Conservation (phyloP, 2,888 invertebrate species). For the Doris montereyensis region DNA sequence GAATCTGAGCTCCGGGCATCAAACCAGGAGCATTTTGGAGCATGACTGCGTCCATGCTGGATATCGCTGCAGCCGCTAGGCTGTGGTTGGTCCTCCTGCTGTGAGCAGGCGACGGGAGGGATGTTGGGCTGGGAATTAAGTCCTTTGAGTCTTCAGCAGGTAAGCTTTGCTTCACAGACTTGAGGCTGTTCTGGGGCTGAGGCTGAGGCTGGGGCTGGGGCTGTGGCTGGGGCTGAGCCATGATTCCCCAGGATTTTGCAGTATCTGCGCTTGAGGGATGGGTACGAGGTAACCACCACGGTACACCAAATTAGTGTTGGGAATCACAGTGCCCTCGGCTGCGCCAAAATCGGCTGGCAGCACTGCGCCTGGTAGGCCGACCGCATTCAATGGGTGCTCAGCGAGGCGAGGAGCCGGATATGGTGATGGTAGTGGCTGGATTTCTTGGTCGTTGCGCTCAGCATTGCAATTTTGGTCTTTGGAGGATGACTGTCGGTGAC, state of each 20-base stretch:
- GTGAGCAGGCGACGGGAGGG: slow-evolving; percentile 13
- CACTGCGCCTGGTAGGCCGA: not conserved
- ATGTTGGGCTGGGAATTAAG: no score
- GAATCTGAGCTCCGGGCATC: not conserved
- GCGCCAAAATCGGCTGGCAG: not conserved
- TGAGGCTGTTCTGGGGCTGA: not conserved
- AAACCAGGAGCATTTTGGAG: not conserved
- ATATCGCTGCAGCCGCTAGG: not conserved
- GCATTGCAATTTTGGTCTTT: no score
- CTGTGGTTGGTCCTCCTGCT: slow-evolving; percentile 27
- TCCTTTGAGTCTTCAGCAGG: no score
- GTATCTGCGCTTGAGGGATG: slow-evolving; percentile 12
- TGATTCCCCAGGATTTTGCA: slow-evolving; percentile 33
- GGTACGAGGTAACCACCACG: slow-evolving; percentile 33
- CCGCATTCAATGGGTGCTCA: not conserved
- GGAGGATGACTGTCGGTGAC: slow-evolving; percentile 14
- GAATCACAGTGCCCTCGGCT: slow-evolving; percentile 15
- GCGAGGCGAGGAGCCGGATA: not conserved
- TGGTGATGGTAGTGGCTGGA: not conserved
- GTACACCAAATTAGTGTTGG: slow-evolving; percentile 29
- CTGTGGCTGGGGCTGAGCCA: slow-evolving; percentile 10
- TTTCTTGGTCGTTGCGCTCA: not conserved
- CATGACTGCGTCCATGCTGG: slow-evolving; percentile 15
- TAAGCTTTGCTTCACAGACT: no score
- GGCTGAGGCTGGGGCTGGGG: slow-evolving; percentile 21